These are phyloP conservation scores for Melinaea marsaeus DNA, from an alignment of 2,888 invertebrate species.

Conservation along the genomic window DNA sequence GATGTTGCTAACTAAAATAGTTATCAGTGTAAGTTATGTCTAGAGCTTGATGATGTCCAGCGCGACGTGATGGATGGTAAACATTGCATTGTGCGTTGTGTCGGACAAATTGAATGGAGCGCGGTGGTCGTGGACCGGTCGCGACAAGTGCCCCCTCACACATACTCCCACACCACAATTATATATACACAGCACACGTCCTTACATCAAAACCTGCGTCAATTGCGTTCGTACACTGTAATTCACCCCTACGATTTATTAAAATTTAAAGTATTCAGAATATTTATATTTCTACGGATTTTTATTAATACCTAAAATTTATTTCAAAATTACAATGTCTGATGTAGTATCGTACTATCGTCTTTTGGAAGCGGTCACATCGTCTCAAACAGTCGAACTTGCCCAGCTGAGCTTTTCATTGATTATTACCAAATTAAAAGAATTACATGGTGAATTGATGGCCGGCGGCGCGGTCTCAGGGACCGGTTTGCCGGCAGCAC, in stretches of 20 bases:
- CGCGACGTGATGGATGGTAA: slow-evolving; percentile 40
- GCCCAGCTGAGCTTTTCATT: slow-evolving; percentile 25
- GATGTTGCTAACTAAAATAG: neutral
- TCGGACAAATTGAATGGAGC: slow-evolving; percentile 54
- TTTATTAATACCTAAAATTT: too few relatives aligned
- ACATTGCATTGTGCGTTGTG: slow-evolving; percentile 41
- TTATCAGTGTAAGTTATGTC: neutral
- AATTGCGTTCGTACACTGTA: slow-evolving; percentile 12
- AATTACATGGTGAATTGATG: slow-evolving; percentile 27
- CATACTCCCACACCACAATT: slow-evolving; percentile 24
- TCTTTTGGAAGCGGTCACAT: too few relatives aligned
- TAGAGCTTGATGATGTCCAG: slow-evolving; percentile 16
- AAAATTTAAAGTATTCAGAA: neutral
- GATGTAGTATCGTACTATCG: too few relatives aligned
- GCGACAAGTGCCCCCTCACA: slow-evolving; percentile 32
- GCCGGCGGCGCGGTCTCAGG: slow-evolving; percentile 27
- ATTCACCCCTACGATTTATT: slow-evolving; percentile 3
- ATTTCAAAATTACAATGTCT: too few relatives aligned
- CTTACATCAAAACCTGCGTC: slow-evolving; percentile 8
- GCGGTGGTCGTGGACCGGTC: slow-evolving; percentile 43
- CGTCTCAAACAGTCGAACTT: too few relatives aligned
- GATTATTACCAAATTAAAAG: slow-evolving; percentile 37
- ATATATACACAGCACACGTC: slow-evolving; percentile 15
- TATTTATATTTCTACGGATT: too few relatives aligned
- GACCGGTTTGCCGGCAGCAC: slow-evolving; percentile 33